Conservation (phyloP, 2,113 vertebrate species). For the Antidorcas marsupialis region DNA sequence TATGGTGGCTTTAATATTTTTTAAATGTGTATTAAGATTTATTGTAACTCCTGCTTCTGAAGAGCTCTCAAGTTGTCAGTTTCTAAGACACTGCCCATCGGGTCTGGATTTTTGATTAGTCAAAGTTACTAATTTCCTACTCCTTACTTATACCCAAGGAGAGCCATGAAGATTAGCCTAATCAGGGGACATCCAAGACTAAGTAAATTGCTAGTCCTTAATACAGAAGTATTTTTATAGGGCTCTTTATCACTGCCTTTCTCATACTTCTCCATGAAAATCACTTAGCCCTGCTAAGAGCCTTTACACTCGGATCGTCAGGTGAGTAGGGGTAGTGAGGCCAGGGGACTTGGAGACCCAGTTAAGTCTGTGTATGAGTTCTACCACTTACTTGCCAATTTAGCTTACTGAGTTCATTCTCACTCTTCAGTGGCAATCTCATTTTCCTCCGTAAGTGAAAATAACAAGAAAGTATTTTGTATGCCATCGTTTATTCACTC, state of each 20-base stretch:
- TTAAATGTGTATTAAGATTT: neutral
- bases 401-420: neutral
- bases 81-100: neutral
- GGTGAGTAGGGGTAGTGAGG: accelerated
- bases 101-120: neutral
- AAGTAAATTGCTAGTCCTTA: neutral
- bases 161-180: neutral
- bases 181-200: neutral
- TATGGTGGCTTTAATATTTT: neutral
- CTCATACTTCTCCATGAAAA: neutral
- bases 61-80: neutral
- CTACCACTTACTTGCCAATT: neutral
- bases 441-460: neutral
- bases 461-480: neutral
- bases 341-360: neutral
- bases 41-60: neutral
- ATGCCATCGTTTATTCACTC: neutral
- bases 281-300: neutral
- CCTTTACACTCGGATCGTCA: neutral
- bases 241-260: neutral
- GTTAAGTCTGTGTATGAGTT: neutral
- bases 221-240: neutral
- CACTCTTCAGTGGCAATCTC: neutral
- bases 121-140: neutral
- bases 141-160: neutral